Evolutionary conservation across 2,113 vertebrate species (phyloP), one percentile per base, ranked within the genome.

Genomic region (Crotophaga sulcirostris): DNA sequence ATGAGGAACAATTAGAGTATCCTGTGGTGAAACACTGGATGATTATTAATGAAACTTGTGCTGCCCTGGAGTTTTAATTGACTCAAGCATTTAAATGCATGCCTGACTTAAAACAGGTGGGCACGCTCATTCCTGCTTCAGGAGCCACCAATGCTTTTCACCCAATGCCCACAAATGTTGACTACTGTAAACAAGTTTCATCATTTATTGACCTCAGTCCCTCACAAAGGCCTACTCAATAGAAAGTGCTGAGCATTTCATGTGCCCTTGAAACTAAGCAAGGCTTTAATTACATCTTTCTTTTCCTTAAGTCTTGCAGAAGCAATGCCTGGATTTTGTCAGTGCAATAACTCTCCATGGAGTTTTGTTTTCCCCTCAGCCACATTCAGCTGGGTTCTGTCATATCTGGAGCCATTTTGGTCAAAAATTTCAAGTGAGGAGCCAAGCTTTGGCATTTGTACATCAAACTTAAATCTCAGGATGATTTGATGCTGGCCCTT

Each of bases 61-160:
- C 85, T 93, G 55, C 75, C 67, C 75, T 44, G 52, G 62, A 88
- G 90, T 93, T 94, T 90, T 91, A 91, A 86, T 60, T 91, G 73
- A 52, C 52, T 82, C 55, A 14, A 67, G 67, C 34, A 59, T 69
- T 94, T 45, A 93, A 90, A 80, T 51, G 83, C 51, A 88, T 4
- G 63, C 85, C 83, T 63, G 55, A 34, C 60, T 78, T 91, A 23
- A 51, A 93, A 73, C 24, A 67, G 42, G 31, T 6, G 33, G 44
- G 45, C 67, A 62, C 73, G 80, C 66, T 80, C 75, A 40, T 83
- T 78, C 56, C 49, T 91, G 78, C 70, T 66, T 52, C 81, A 63
- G 77, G 47, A 91, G 52, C 56, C 70, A 24, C 62, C 54, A 6
- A 20, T 7, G 36, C 36, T 73, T 78, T 75, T 47, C 90, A 75